Base-by-base conservation (phyloP, 2,113 vertebrate genomes). In the Asarcornis scutulata region DNA sequence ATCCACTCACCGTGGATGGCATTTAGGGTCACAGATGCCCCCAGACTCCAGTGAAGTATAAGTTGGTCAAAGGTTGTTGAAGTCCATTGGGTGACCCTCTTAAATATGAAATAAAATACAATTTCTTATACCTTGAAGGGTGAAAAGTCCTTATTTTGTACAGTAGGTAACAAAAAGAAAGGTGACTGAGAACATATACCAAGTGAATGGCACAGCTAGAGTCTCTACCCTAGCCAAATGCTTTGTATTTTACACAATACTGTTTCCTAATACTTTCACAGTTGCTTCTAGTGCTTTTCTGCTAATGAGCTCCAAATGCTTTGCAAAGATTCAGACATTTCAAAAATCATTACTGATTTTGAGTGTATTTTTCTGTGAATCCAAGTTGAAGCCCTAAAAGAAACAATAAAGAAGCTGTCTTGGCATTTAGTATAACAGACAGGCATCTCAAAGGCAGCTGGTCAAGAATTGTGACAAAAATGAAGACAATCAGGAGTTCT, bases 221-320 rank as follows among this genome's bases (percentile, higher is more conserved):
- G 12, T 40, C 40, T 15, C 60, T 40, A 21, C 71, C 25, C 63
- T 36, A 36, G 64, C 14, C 69, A 59, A 83, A 75, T 1, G 20
- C 25, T 83, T 71, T 11, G 6, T 42, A 27, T 66, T 17, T 74
- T 81, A 52, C 40, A 59, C 31, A 38, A 31, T 25, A 46, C 64
- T 76, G 34, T 62, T 85, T 86, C 82, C 74, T 89, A 87, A 79
- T 83, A 64, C 17, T 83, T 86, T 52, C n/a, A 53, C 67, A 89
- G 67, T 60, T 83, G 77, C 48, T 86, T 88, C 63, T 86, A 71
- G 72, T 63, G 40, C 17, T 94, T 89, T 83, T 63, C 74, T 67
- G 72, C 22, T 86, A 86, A 95, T 42, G 26, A 97, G 27, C 23
- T 90, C 88, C 83, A 93, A 92, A 93, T 75, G 56, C 15, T 67